Evolutionary conservation across 2,113 vertebrate genomes (phyloP).

Genomic region (Panurus biarmicus): DNA sequence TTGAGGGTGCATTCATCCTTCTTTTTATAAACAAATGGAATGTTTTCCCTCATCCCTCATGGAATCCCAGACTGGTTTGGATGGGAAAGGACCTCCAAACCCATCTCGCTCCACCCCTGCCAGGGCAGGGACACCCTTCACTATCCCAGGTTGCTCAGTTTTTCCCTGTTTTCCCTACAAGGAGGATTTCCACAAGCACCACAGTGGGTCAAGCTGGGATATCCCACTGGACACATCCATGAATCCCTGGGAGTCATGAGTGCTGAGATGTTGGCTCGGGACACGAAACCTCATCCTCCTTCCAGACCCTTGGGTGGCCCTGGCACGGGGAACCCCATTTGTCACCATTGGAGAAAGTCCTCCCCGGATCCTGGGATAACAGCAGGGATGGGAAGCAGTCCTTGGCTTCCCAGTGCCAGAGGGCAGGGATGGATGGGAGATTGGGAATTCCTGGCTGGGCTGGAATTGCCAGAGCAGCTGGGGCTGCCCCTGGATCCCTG

Average conservation of each 20-base stretch:
- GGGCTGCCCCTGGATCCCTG: neutral
- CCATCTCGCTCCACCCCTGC: rapidly evolving
- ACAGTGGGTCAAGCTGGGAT: no score
- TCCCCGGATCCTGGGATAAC: neutral
- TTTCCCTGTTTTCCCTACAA: neutral
- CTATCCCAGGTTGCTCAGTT: neutral
- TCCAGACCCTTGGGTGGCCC: neutral
- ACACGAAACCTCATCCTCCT: neutral
- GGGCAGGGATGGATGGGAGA: rapidly evolving
- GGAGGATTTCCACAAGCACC: neutral
- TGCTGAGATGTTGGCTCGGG: neutral
- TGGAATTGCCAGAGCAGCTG: neutral
- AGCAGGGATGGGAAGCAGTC: neutral
- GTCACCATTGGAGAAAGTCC: rapidly evolving
- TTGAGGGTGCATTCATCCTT: neutral
- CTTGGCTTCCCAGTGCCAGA: neutral
- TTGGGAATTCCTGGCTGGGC: neutral
- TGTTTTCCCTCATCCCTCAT: neutral
- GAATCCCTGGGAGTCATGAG: neutral
- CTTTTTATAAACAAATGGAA: neutral
- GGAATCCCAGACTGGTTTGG: neutral
- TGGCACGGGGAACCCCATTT: rapidly evolving
- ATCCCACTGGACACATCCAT: neutral
- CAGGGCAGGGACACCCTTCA: neutral
- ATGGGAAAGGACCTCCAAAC: neutral